Conservation (phyloP, 2,888 invertebrate species). For the Baronia brevicornis region DNA sequence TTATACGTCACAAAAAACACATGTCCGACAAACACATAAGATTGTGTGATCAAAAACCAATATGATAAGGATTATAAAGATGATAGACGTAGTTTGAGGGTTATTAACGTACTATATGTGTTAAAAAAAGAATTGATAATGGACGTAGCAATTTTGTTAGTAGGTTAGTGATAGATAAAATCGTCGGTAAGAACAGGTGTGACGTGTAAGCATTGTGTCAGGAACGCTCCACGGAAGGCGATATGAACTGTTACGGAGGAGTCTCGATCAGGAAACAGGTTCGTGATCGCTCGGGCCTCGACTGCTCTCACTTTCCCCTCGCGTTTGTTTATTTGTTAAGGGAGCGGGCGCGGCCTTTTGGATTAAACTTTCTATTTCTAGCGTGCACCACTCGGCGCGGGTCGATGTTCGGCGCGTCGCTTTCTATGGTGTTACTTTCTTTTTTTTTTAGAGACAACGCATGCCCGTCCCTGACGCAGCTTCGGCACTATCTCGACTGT, state of each 20-base stretch:
- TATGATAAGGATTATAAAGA: too few relatives aligned
- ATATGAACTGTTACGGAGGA: slow-evolving; percentile 21
- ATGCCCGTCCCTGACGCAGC: slow-evolving; percentile 35
- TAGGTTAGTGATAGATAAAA: slow-evolving; percentile 51
- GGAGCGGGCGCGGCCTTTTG: slow-evolving; percentile 56
- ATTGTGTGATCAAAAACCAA: too few relatives aligned
- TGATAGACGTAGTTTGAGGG: slow-evolving; percentile 2
- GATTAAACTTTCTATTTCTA: slow-evolving; percentile 73
- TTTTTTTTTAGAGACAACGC: slow-evolving; percentile 51
- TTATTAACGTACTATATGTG: slow-evolving; percentile 7
- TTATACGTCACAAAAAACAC: too few relatives aligned
- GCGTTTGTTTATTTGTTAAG: slow-evolving; percentile 68
- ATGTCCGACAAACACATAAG: too few relatives aligned
- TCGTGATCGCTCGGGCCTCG: slow-evolving; percentile 37
- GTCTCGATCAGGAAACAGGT: slow-evolving; percentile 49
- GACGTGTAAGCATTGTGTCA: slow-evolving; percentile 18
- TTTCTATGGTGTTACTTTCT: slow-evolving; percentile 72
- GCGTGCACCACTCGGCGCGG: slow-evolving; percentile 57
- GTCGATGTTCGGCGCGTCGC: slow-evolving; percentile 64
- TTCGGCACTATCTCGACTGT: slow-evolving; percentile 44
- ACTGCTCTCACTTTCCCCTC: slow-evolving; percentile 67
- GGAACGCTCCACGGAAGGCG: slow-evolving; percentile 13
- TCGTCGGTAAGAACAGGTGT: slow-evolving; percentile 35
- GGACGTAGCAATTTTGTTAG: slow-evolving; percentile 47
- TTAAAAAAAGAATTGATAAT: slow-evolving; percentile 35